These are phyloP conservation scores for Istiophorus platypterus DNA, from an alignment of 2,113 vertebrate genomes.

Conservation along the genomic window DNA sequence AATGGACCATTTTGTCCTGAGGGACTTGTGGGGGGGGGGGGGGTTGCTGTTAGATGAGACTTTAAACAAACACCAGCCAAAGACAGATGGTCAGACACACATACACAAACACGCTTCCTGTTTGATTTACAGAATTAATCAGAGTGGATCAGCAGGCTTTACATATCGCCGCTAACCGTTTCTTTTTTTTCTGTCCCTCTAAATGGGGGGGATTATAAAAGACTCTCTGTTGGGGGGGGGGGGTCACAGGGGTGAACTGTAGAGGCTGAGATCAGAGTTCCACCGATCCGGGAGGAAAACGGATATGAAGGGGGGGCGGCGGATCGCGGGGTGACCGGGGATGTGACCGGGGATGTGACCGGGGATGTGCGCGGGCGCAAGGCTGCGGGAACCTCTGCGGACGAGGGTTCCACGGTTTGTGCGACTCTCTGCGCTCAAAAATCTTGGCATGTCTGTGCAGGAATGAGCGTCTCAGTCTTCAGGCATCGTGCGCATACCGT, in stretches of 20 bases:
- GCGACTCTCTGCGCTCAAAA: too few species aligned
- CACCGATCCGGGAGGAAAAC: constrained; percentile 23
- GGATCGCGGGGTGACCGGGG: constrained; percentile 14
- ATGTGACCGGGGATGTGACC: neutral
- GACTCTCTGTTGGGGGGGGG: too few species aligned
- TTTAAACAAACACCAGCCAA: neutral
- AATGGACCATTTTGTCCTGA: neutral
- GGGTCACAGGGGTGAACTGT: too few species aligned
- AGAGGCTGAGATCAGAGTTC: constrained; percentile 19
- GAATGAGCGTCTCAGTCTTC: neutral
- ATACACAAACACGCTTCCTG: neutral
- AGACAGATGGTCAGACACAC: neutral
- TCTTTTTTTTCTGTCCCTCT: neutral
- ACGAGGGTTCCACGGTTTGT: too few species aligned
- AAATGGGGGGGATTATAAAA: too few species aligned
- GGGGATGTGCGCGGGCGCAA: neutral
- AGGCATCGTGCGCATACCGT: neutral
- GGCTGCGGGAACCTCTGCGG: too few species aligned
- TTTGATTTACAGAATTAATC: constrained; percentile 40
- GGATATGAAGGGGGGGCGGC: neutral
- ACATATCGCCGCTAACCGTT: neutral
- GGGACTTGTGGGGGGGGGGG: neutral
- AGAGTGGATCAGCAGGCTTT: constrained; percentile 1
- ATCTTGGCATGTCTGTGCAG: neutral
- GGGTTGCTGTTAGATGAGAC: neutral